These are phyloP conservation scores for Hephaestus fuliginosus DNA, from an alignment of 2,797 vertebrate species.

Conservation along the genomic window DNA sequence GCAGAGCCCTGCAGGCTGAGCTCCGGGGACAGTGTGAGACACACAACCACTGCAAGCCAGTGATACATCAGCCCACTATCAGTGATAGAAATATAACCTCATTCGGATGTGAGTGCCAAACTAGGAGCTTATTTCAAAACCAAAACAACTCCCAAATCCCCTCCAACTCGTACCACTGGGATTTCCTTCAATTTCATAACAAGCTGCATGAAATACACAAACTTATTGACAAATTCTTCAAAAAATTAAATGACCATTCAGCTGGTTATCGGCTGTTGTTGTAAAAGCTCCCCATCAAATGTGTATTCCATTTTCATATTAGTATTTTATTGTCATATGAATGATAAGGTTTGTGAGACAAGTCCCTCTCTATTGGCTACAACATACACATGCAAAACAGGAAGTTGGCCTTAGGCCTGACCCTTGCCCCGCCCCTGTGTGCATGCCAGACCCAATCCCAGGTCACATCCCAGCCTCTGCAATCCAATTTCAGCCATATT, in stretches of 20 bases:
- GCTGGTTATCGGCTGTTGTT: constrained; percentile 8
- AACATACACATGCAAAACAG: constrained; percentile 53
- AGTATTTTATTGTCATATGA: constrained; percentile 4
- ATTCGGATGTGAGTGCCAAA: constrained; percentile 41
- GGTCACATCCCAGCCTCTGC: constrained; percentile 62
- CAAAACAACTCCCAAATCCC: constrained; percentile 34
- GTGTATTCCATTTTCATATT: neutral
- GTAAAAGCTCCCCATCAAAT: neutral
- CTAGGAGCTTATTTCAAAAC: constrained; percentile 35
- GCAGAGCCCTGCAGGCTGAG: constrained; percentile 8
- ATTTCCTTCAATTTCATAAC: constrained; percentile 37
- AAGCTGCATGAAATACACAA: constrained; percentile 10
- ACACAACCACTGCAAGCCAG: constrained; percentile 50
- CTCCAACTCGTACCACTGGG: constrained; percentile 4
- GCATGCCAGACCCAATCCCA: constrained; percentile 45
- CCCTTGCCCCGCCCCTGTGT: constrained; percentile 54
- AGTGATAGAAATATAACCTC: constrained; percentile 52
- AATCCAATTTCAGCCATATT: constrained; percentile 66
- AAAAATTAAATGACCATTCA: constrained; percentile 20
- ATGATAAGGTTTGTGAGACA: constrained; percentile 29
- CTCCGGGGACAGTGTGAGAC: constrained; percentile 53
- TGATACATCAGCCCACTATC: constrained; percentile 40
- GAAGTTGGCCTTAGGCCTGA: constrained; percentile 65
- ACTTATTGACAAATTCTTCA: constrained; percentile 13
- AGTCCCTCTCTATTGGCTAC: constrained; percentile 34